phyloP scores from a whole-genome alignment of 2,797 vertebrate species.

The Sebastes itinus region DNA sequence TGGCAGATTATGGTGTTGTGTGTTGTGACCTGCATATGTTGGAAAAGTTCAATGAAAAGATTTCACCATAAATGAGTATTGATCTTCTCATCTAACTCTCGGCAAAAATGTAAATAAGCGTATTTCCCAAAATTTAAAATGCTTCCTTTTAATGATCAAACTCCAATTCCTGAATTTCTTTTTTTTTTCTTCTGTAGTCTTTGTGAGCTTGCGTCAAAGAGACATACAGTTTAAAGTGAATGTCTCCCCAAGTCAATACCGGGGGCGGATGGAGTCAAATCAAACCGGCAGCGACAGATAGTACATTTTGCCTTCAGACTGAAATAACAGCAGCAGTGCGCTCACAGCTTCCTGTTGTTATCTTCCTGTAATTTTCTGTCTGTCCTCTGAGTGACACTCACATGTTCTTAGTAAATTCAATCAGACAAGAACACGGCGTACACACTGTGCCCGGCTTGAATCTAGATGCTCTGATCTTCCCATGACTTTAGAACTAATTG shows the following conservation, averaged over 20 bases:
- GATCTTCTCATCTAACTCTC: not conserved
- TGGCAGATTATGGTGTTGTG: not conserved
- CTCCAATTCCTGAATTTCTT: not conserved
- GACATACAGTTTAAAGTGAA: not conserved
- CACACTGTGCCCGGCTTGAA: slow-evolving; percentile 23
- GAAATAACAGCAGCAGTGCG: slow-evolving; percentile 7
- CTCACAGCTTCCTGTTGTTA: slow-evolving; percentile 29
- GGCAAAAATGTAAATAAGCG: not conserved
- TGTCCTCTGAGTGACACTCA: slow-evolving; percentile 52
- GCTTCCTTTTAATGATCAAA: not conserved
- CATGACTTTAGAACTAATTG: slow-evolving; percentile 23
- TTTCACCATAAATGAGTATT: not conserved
- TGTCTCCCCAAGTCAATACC: not conserved
- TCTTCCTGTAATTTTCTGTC: slow-evolving; percentile 28
- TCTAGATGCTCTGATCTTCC: slow-evolving; percentile 15
- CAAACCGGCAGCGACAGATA: not conserved
- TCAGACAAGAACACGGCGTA: slow-evolving; percentile 50
- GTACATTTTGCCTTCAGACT: slow-evolving; percentile 1
- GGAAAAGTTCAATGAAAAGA: not conserved
- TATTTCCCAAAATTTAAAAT: not conserved
- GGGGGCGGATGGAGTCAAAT: not conserved
- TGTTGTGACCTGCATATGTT: not conserved
- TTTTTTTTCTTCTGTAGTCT: not conserved
- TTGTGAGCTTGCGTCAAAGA: not conserved
- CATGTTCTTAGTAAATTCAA: slow-evolving; percentile 65